Percentiles rank a stretch among this genome's conserved stretches.
These are phyloP conservation scores for Phrynosoma blainvillii DNA, from an alignment of 2,113 vertebrate species.

Conservation along the genomic window DNA sequence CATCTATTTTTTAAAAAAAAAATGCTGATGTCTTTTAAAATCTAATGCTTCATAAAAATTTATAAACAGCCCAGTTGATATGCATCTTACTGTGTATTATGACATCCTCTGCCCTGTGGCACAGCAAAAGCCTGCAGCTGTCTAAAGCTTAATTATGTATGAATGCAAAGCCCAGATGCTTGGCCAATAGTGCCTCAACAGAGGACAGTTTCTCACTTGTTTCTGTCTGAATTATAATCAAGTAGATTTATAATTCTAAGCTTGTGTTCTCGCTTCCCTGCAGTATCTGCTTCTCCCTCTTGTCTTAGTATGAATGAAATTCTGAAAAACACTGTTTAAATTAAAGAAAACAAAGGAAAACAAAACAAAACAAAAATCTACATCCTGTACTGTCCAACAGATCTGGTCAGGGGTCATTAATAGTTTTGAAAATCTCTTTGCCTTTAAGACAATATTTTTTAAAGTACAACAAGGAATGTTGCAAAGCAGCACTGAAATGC, in stretches of 20 bases:
- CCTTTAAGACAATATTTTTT: slow-evolving; percentile 66
- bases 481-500: slow-evolving; percentile 19
- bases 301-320: slow-evolving; percentile 59
- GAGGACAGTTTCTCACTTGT: slow-evolving; percentile 68
- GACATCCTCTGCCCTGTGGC: slow-evolving; percentile 62
- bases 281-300: slow-evolving; percentile 54
- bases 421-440: slow-evolving; percentile 73
- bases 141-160: slow-evolving; percentile 81
- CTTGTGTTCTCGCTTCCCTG: slow-evolving; percentile 48
- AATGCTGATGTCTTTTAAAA: slow-evolving; percentile 52
- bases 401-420: slow-evolving; percentile 67
- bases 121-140: slow-evolving; percentile 76
- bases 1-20: slow-evolving; percentile 1
- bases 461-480: slow-evolving; percentile 64
- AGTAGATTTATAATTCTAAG: slow-evolving; percentile 74
- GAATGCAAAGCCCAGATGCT: slow-evolving; percentile 78
- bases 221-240: slow-evolving; percentile 77
- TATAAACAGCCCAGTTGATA: slow-evolving; percentile 59
- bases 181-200: slow-evolving; percentile 66
- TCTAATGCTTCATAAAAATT: slow-evolving; percentile 62
- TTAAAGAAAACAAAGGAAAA: neutral
- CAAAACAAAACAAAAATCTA: neutral
- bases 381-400: slow-evolving; percentile 57
- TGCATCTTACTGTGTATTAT: slow-evolving; percentile 66
- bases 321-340: slow-evolving; percentile 59